phyloP scores from a whole-genome alignment of 2,113 vertebrate species.

The Tachycineta bicolor region DNA sequence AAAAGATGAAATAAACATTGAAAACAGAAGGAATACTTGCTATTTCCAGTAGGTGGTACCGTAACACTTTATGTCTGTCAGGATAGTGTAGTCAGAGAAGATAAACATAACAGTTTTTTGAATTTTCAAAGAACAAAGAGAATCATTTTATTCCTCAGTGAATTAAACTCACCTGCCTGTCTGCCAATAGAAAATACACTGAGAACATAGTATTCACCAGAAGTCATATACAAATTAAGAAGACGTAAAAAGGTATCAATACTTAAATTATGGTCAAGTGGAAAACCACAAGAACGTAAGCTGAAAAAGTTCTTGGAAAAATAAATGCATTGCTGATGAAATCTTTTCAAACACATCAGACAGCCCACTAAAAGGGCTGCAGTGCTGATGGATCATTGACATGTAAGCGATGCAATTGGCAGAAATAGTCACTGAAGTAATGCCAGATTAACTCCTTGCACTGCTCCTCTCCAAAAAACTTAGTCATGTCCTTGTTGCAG shows the following conservation, averaged over 20 bases:
- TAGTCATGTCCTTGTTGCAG: background rate
- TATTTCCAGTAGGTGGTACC: conserved; percentile 56
- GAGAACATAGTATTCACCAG: background rate
- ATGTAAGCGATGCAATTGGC: background rate
- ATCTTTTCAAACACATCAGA: background rate
- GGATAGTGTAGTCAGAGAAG: background rate
- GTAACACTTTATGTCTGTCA: background rate
- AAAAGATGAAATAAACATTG: background rate
- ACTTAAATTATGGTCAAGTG: background rate
- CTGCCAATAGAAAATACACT: background rate
- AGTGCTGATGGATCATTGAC: background rate
- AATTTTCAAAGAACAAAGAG: conserved; percentile 1
- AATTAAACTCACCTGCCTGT: background rate
- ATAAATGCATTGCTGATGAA: background rate
- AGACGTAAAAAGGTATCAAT: background rate
- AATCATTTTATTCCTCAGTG: background rate
- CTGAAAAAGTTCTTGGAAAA: background rate
- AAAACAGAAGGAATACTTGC: background rate
- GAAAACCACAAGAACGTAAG: background rate
- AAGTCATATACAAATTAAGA: background rate
- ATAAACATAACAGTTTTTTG: background rate
- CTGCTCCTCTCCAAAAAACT: background rate
- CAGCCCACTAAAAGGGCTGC: background rate
- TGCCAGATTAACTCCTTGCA: background rate
- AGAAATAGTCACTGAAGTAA: background rate